Percentiles rank a stretch among this genome's conserved stretches.
Conservation (phyloP, 1,140 invertebrate species). For the Apolygus lucorum region DNA sequence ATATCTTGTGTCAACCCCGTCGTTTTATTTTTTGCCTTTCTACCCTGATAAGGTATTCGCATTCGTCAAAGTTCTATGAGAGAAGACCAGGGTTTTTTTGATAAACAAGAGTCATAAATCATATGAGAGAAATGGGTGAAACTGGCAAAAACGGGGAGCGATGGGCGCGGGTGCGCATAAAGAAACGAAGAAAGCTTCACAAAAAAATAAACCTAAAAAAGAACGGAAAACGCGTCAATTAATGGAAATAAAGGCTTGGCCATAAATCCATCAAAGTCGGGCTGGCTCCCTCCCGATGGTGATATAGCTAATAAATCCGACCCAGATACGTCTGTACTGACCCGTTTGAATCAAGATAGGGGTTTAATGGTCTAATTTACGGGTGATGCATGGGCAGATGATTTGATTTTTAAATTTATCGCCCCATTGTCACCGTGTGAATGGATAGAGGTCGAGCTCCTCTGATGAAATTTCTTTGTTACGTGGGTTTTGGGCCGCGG, state of each 20-base stretch:
- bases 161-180: neutral
- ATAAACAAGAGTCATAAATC: constrained; percentile 13
- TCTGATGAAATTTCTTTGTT: constrained; percentile 14
- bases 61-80: constrained; percentile 1
- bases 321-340: constrained; percentile 14
- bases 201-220: no score
- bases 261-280: neutral
- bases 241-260: constrained; percentile 4
- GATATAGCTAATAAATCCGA: constrained; percentile 4
- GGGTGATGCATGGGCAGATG: constrained; percentile 16
- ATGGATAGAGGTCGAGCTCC: constrained; percentile 10
- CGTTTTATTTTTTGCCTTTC: neutral
- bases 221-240: constrained; percentile 15
- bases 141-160: neutral
- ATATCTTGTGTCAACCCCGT: constrained; percentile 12
- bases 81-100: neutral
- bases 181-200: neutral
- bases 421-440: constrained; percentile 11
- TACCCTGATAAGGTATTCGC: neutral
- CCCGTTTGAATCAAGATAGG: constrained; percentile 11
- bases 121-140: constrained; percentile 3
- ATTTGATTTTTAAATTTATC: constrained; percentile 16
- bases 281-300: neutral
- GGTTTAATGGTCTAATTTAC: constrained; percentile 15
- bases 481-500: neutral